These are phyloP conservation scores for Teleogryllus oceanicus DNA, from an alignment of 2,888 invertebrate species.

Conservation along the genomic window DNA sequence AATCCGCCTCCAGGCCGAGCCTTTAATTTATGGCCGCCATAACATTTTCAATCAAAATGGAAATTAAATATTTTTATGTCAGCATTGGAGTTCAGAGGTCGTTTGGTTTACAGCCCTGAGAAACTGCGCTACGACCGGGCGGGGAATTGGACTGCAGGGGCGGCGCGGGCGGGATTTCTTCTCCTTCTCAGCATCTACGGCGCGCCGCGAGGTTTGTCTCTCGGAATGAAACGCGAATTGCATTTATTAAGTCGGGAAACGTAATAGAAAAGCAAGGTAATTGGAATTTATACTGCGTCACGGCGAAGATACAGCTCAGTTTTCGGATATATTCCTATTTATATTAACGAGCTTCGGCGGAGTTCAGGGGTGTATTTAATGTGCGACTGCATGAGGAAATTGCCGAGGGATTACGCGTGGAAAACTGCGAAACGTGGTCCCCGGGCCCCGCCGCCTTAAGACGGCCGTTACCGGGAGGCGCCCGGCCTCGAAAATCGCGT, in stretches of 20 bases:
- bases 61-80: constrained; percentile 27
- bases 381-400: constrained; percentile 4
- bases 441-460: neutral
- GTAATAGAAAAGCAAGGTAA: constrained; percentile 1
- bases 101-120: constrained; percentile 9
- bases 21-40: constrained; percentile 19
- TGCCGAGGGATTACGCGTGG: neutral
- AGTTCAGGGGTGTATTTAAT: constrained; percentile 5
- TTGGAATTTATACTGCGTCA: constrained; percentile 18
- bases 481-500: neutral
- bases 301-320: neutral
- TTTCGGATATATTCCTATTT: constrained; percentile 18
- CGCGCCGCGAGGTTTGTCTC: constrained; percentile 12
- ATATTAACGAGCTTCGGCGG: neutral
- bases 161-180: neutral
- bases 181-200: neutral
- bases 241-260: neutral
- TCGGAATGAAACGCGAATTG: constrained; percentile 18
- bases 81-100: constrained; percentile 5
- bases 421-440: neutral
- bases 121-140: neutral
- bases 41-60: constrained; percentile 27
- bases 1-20: constrained; percentile 18
- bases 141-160: neutral
- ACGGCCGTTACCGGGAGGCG: neutral